Evolutionary conservation across 2,113 vertebrate genomes (phyloP), one percentile per base, ranked within the genome.

Genomic region (Pluvianellus socialis): DNA sequence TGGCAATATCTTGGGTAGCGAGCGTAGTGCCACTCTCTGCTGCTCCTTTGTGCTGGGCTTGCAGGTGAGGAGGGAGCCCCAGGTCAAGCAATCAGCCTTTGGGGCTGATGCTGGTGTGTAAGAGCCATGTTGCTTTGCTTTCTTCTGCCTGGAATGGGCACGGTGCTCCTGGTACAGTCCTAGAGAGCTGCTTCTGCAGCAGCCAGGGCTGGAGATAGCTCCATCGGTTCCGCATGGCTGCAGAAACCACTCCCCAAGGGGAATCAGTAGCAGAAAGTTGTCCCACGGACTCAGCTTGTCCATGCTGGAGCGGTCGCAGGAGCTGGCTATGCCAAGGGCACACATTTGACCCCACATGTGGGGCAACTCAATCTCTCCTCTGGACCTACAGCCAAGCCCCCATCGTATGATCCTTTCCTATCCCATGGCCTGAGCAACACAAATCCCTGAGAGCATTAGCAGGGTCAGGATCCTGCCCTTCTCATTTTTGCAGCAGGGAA

Each of bases 351-450:
- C 53, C 45, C 12, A 1, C 9, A 4, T 16, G 21, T 35, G 33
- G 49, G 44, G 58, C 70, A 72, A 23, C 62, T 30, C 76, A 68
- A 19, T 9, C 52, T 68, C 47, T 88, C 5, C 61, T 67, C 3
- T 0, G 0, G 47, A 71, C 45, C 49, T 35, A 33, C 55, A 66
- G 23, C 4, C 2, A 59, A 85, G 24, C 14, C 52, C 16, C 49
- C 56, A 15, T 21, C 8, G 11, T n/a, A 33, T 6, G 30, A 33
- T 17, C 67, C 26, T 88, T 79, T 86, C 62, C 33, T 61, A 49
- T 26, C 71, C 62, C 53, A 53, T 42, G 49, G 63, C 35, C 63
- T 15, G 53, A 90, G 62, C 66, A 76, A 0, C 53, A 22, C 6
- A 40, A 62, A n/a, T 84, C 63, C 55, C 44, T 1, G 2, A 53